Conservation (phyloP, 2,113 vertebrate genomes). For the Salminus brasiliensis region DNA sequence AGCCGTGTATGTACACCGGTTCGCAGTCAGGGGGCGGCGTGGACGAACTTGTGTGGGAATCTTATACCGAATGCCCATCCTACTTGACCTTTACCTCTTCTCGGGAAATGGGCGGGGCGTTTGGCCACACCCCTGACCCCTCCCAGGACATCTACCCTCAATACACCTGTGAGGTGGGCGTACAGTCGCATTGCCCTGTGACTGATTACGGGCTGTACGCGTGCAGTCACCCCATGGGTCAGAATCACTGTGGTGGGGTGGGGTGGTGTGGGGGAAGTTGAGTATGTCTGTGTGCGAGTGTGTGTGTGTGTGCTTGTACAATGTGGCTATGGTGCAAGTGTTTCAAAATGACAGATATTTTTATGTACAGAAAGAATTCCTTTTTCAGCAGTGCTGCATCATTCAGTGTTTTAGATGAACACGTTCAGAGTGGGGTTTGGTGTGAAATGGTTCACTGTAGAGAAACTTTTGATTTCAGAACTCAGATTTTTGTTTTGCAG, state of each 20-base stretch:
- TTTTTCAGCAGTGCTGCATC: no score
- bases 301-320: slow-evolving; percentile 9
- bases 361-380: no score
- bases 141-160: slow-evolving; percentile 45
- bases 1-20: slow-evolving; percentile 41
- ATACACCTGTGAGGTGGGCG: slow-evolving; percentile 43
- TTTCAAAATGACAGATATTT: no score
- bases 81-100: slow-evolving; percentile 33
- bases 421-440: no score
- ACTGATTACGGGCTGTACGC: slow-evolving; percentile 31
- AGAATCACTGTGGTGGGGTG: slow-evolving; percentile 19
- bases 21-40: slow-evolving; percentile 23
- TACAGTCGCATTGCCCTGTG: slow-evolving; percentile 32
- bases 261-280: slow-evolving; percentile 30
- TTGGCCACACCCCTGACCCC: slow-evolving; percentile 4
- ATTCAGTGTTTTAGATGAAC: no score
- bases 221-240: slow-evolving; percentile 16
- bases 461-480: no score
- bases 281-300: not conserved
- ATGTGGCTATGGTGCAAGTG: no score
- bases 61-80: slow-evolving; percentile 30
- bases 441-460: no score
- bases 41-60: slow-evolving; percentile 41
- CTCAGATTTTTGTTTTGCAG: no score
- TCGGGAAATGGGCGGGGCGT: slow-evolving; percentile 35